These are phyloP conservation scores for Protonibea diacanthus DNA, from an alignment of 2,797 vertebrate species.

Conservation along the genomic window DNA sequence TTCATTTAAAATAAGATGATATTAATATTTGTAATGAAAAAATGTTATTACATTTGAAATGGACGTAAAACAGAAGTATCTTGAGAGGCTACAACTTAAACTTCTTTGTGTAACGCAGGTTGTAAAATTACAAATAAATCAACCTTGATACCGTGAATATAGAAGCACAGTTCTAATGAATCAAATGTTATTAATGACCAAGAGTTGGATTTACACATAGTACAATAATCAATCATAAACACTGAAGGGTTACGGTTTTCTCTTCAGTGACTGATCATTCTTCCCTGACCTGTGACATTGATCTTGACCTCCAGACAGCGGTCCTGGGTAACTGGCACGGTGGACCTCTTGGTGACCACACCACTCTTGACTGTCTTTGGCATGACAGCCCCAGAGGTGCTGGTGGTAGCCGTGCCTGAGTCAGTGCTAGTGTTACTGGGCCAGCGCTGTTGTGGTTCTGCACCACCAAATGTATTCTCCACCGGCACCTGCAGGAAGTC, in stretches of 20 bases:
- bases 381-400: conserved; percentile 72
- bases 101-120: neutral
- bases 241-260: neutral
- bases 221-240: neutral
- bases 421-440: conserved; percentile 75
- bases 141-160: no score
- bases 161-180: neutral
- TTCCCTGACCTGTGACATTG: conserved; percentile 92
- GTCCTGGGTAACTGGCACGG: conserved; percentile 89
- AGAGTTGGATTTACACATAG: no score
- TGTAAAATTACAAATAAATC: neutral
- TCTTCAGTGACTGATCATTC: neutral
- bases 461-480: conserved; percentile 74
- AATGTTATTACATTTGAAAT: no score
- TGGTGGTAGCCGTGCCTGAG: conserved; percentile 6
- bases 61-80: no score
- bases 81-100: neutral
- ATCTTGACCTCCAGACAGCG: conserved; percentile 94
- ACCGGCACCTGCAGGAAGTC: conserved; percentile 90
- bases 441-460: conserved; percentile 68
- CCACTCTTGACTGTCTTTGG: conserved; percentile 96
- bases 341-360: conserved; percentile 95
- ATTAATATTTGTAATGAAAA: no score
- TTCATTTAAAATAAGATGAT: no score
- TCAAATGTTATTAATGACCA: neutral